Evolutionary conservation across 2,888 invertebrate genomes (phyloP), one percentile per base, ranked within the genome.

Genomic region (Apodemia hepburni): DNA sequence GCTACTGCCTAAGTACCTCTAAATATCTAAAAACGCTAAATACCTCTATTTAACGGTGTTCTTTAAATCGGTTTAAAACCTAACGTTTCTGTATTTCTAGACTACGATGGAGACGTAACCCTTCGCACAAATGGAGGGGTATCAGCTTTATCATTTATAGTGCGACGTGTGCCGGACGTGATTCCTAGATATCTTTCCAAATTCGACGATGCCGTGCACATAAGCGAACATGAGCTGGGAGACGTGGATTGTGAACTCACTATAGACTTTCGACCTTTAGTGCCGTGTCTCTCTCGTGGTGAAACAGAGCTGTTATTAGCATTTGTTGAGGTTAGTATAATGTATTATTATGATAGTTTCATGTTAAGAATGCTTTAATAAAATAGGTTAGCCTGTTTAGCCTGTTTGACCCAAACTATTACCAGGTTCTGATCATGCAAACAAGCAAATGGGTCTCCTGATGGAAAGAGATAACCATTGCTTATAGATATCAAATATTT

Each of bases 241-340:
- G 97, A 97, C 72, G 96, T 96, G 0, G 97, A 97, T 76, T 97
- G 97, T 73, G 97, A 97, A 79, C 92, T 97, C 2, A 95, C 91
- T 69, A 74, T 92, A 70, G 78, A 92, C 81, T 92, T 95, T 80
- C 79, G 92, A 75, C 82, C 94, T 61, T 80, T 95, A 69, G 93
- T 96, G 68, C 94, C 95, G 61, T 83, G 92, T 68, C 73, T 93
- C 57, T 87, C 93, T 6, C 88, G 94, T 62, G 94, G 95, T 5
- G 96, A 96, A 80, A 94, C 95, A 0, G 95, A 95, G 71, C 84
- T 96, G 29, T 81, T 96, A 27, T 77, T 96, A 29, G 93, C 95
- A 51, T 94, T 96, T 71, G 94, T 96, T 59, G 95, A 96, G 92
- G 91, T 87, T 76, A 59, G 68, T 29, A 29, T 29, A 45, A 45